A percentile compares a stretch with the other conserved stretches of the same genome.
Conservation (phyloP, 2,888 invertebrate species). For the Dorcus parallelipipedus region DNA sequence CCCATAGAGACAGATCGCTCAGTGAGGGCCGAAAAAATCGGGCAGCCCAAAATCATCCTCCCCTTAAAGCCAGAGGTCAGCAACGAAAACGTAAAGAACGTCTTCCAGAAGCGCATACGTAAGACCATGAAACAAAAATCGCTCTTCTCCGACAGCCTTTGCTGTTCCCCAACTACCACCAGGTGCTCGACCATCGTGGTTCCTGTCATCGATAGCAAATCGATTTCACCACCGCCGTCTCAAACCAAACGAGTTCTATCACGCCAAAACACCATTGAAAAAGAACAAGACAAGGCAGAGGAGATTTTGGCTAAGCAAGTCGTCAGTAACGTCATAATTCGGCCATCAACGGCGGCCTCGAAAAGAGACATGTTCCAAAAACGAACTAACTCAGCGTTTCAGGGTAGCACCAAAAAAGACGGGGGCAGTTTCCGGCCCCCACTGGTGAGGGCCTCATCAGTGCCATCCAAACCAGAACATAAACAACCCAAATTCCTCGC, state of each 20-base stretch:
- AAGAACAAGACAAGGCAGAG: background rate
- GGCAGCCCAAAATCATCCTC: slow-evolving; percentile 34
- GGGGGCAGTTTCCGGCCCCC: slow-evolving; percentile 33
- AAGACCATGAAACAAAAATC: slow-evolving; percentile 22
- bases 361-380: slow-evolving; percentile 44
- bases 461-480: slow-evolving; percentile 33
- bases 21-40: slow-evolving; percentile 27
- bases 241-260: slow-evolving; percentile 1
- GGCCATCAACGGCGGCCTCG: slow-evolving; percentile 38
- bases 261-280: slow-evolving; percentile 4
- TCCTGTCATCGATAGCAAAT: slow-evolving; percentile 33
- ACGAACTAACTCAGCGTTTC: slow-evolving; percentile 44
- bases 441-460: slow-evolving; percentile 40
- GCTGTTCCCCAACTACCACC: slow-evolving; percentile 12
- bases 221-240: slow-evolving; percentile 1
- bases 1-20: slow-evolving; percentile 16
- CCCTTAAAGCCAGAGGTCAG: slow-evolving; percentile 20
- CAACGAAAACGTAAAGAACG: slow-evolving; percentile 24
- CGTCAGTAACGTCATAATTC: background rate
- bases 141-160: slow-evolving; percentile 9
- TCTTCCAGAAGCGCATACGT: slow-evolving; percentile 30
- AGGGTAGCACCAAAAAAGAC: slow-evolving; percentile 30
- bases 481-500: slow-evolving; percentile 36
- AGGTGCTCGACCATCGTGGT: slow-evolving; percentile 32
- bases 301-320: background rate